These are phyloP conservation scores for Rhogogaster chlorosoma DNA, from an alignment of 2,888 invertebrate species.

Conservation along the genomic window DNA sequence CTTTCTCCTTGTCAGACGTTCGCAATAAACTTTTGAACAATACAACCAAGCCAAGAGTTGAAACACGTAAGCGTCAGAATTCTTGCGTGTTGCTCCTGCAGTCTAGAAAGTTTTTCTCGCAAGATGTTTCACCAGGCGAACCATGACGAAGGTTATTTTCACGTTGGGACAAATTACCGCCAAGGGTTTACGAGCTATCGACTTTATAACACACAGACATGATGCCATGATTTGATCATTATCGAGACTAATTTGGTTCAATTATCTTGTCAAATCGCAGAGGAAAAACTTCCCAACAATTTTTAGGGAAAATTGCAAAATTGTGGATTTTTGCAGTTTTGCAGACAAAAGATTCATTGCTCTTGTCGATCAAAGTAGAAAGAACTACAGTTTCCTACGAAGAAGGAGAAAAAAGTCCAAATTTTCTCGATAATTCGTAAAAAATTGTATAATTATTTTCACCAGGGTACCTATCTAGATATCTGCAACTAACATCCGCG, in stretches of 20 bases:
- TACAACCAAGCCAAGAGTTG: slow-evolving; percentile 4
- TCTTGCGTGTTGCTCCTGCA: slow-evolving; percentile 20
- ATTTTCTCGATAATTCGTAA: too few relatives aligned
- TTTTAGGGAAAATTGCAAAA: too few relatives aligned
- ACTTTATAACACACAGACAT: neutral
- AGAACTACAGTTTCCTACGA: too few relatives aligned
- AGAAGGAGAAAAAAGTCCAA: too few relatives aligned
- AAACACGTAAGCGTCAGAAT: slow-evolving; percentile 24
- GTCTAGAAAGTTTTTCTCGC: slow-evolving; percentile 44
- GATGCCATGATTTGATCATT: neutral
- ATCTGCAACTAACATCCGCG: neutral
- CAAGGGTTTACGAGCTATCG: neutral
- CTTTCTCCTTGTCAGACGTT: neutral
- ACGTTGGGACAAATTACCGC: slow-evolving; percentile 21
- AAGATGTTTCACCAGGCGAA: slow-evolving; percentile 3
- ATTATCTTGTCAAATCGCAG: too few relatives aligned
- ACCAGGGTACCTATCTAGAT: neutral
- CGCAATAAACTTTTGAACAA: slow-evolving; percentile 43
- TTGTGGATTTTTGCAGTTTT: too few relatives aligned
- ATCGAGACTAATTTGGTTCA: neutral
- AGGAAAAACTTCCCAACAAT: too few relatives aligned
- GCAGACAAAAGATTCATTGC: too few relatives aligned
- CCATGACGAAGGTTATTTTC: slow-evolving; percentile 40
- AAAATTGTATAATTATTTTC: too few relatives aligned
- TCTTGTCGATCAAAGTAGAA: too few relatives aligned